Percentiles rank a stretch among this genome's conserved stretches.
phyloP scores from a whole-genome alignment of 2,797 vertebrate species.

The Mormyrus hasselquistii region DNA sequence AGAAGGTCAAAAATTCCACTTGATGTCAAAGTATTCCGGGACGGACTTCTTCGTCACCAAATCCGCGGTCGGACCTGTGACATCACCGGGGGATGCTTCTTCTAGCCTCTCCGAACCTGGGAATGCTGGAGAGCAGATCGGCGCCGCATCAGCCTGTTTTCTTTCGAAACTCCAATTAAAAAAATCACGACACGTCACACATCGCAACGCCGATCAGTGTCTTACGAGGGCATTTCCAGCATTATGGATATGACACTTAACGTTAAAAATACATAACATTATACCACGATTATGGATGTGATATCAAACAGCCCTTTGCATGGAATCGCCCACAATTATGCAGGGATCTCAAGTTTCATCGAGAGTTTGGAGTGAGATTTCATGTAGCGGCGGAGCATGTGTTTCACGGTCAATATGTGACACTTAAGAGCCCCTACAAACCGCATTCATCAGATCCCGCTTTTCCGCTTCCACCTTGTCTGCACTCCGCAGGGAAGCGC shows the following conservation, averaged over 20 bases:
- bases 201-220: too few relatives aligned
- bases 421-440: not conserved
- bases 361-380: too few relatives aligned
- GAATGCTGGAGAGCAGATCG: not conserved
- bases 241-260: not conserved
- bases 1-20: conserved; percentile 22
- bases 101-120: not conserved
- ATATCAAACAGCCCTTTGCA: not conserved
- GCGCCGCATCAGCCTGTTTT: not conserved
- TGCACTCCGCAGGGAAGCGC: not conserved
- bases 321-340: not conserved
- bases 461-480: not conserved
- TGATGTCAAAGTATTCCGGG: conserved; percentile 18
- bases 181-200: not conserved
- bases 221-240: not conserved
- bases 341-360: not conserved
- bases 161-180: not conserved
- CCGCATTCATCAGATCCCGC: not conserved
- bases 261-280: not conserved
- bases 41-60: not conserved
- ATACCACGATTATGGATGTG: not conserved
- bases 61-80: not conserved
- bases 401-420: not conserved
- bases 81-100: not conserved
- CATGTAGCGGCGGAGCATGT: not conserved